Base-by-base conservation (phyloP, 2,113 vertebrate genomes). In the Calypte anna region DNA sequence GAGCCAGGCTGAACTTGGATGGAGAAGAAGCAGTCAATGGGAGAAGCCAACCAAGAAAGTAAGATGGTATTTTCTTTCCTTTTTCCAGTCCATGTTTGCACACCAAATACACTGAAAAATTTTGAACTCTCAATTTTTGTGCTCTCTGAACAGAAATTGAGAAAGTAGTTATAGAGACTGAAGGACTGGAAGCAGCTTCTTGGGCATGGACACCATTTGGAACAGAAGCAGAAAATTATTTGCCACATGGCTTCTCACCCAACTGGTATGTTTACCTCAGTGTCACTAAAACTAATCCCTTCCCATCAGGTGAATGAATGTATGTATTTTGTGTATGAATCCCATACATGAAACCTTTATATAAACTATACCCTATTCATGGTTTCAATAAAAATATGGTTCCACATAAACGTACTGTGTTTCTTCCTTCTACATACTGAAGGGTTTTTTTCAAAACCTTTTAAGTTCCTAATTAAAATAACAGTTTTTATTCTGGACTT, bases 371-470 rank as follows among this genome's bases (percentile, higher is more conserved):
- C 12, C 3, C 7, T 70, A 55, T 76, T 55, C 22, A 55, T 19
- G 55, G 27, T 33, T 59, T 67, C 23, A 62, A 55, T 33, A 33
- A 33, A 33, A 33, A 33, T 33, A 33, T 33, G 33, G 23, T 66
- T 66, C 46, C 24, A 25, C 1, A 3, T 38, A 62, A 38, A 82
- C 1, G 0, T 68, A 40, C 16, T 55, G 20, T 7, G 0, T n/a
- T 61, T 40, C 27, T 44, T 72, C 33, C 9, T 13, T 61, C 4
- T 67, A 46, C 20, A 24, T 58, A 54, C 9, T 43, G 22, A 46
- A 46, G 5, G 12, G 1, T n/a, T 67, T 72, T 77, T 28, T 67
- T 55, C 16, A 74, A 61, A 83, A 63, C 5, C 10, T 74, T 67
- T 67, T 43, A 40, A 48, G 48, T 79, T 69, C 19, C 19, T 16